These are phyloP conservation scores for Meriones unguiculatus DNA, from an alignment of 2,113 vertebrate species.

Conservation along the genomic window DNA sequence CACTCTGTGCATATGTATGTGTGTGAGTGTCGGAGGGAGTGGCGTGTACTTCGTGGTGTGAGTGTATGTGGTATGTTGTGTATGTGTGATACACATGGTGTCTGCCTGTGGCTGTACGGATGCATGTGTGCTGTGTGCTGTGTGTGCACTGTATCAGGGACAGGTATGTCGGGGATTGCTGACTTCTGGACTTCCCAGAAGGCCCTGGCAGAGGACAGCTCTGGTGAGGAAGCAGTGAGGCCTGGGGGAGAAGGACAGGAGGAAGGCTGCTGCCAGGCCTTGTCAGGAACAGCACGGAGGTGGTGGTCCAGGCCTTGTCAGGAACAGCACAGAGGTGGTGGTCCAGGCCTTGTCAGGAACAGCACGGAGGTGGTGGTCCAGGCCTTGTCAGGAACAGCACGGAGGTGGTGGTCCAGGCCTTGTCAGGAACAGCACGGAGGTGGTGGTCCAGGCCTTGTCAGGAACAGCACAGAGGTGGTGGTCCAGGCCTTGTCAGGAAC, in stretches of 20 bases:
- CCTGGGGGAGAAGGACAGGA: neutral
- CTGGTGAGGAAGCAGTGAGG: neutral
- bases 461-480: neutral
- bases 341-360: neutral
- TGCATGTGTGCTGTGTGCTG: neutral
- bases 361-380: rapidly evolving
- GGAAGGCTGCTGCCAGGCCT: neutral
- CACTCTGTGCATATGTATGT: neutral
- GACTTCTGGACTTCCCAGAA: neutral
- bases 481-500: neutral
- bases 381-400: neutral
- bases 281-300: rapidly evolving
- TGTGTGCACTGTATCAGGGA: neutral
- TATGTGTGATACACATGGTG: neutral
- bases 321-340: neutral
- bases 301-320: neutral
- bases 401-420: neutral
- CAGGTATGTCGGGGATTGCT: rapidly evolving
- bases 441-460: neutral
- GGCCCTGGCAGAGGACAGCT: neutral
- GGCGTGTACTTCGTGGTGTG: neutral
- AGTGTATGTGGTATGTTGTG: too few species aligned
- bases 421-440: rapidly evolving
- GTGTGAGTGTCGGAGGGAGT: neutral
- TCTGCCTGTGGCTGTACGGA: neutral